A percentile compares a stretch with the other conserved stretches of the same genome.
Evolutionary conservation across 2,888 invertebrate species (phyloP).

Genomic region (Phrixothrix hirtus): DNA sequence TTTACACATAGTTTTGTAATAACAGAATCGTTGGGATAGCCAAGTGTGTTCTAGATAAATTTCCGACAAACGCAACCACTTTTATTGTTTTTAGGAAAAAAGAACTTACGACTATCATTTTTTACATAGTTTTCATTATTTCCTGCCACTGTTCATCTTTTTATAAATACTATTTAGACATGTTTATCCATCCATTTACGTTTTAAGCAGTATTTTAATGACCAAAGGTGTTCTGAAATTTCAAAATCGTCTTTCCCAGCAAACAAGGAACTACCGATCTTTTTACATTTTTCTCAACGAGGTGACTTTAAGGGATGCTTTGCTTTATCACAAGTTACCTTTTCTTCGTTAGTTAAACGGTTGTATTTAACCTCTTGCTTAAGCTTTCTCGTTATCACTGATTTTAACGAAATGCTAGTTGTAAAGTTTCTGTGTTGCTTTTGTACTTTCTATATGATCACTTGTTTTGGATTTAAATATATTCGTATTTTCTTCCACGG

Average conservation of each 20-base stretch:
- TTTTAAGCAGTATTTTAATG: not conserved
- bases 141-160: not conserved
- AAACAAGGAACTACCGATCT: not conserved
- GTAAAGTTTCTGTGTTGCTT: no score
- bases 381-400: no score
- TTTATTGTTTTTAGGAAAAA: slow-evolving; percentile 1
- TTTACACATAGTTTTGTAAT: slow-evolving; percentile 15
- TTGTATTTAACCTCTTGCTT: no score
- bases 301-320: not conserved
- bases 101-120: not conserved
- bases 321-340: not conserved
- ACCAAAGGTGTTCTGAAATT: not conserved
- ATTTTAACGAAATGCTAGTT: no score
- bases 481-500: no score
- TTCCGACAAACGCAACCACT: slow-evolving; percentile 11
- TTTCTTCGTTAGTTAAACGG: not conserved
- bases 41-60: slow-evolving; percentile 20
- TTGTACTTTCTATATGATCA: no score
- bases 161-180: not conserved
- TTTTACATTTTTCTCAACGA: not conserved
- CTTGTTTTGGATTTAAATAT: no score
- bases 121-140: not conserved
- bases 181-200: not conserved
- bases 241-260: not conserved
- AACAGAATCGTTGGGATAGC: slow-evolving; percentile 27